Evolutionary conservation across 2,113 vertebrate genomes (phyloP).

Genomic region (Amphiprion ocellaris): DNA sequence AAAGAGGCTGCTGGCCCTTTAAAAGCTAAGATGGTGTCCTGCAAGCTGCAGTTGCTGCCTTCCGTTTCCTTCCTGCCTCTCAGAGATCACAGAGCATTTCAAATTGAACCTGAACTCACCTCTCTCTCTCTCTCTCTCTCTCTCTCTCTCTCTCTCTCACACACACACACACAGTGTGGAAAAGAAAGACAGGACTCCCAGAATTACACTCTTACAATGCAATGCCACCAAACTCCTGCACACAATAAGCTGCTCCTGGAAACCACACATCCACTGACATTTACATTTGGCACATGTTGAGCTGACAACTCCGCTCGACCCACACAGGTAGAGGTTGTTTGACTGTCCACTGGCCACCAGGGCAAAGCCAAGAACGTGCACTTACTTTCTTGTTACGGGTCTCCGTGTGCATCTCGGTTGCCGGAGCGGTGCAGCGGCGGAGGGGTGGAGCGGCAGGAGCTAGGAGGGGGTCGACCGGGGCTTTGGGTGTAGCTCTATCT

Average conservation of each 20-base stretch:
- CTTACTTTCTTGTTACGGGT: conserved; percentile 87
- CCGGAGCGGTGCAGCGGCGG: conserved; percentile 77
- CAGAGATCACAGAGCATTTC: conserved; percentile 58
- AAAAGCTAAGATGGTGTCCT: conserved; percentile 82
- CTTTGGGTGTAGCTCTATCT: conserved; percentile 77
- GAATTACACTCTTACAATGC: too few species aligned
- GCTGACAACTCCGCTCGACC: conserved; percentile 45
- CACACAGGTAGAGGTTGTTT: conserved; percentile 19
- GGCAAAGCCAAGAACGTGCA: conserved; percentile 67
- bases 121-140: not conserved
- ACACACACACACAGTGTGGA: too few species aligned
- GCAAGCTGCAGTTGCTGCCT: conserved; percentile 71
- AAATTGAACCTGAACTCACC: conserved; percentile 57
- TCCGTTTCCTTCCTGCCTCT: conserved; percentile 71
- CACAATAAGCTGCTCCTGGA: conserved; percentile 25
- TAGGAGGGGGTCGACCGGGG: conserved; percentile 77
- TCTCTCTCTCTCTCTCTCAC: too few species aligned
- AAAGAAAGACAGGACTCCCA: too few species aligned
- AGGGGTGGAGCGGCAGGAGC: conserved; percentile 80
- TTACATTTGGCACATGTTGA: conserved; percentile 58
- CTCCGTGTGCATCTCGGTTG: conserved; percentile 88
- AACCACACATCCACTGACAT: conserved; percentile 27
- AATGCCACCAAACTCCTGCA: conserved; percentile 46
- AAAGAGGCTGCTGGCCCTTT: conserved; percentile 72
- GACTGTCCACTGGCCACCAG: conserved; percentile 37